Conservation (phyloP, 2,797 vertebrate genomes). For the Rhincodon typus region DNA sequence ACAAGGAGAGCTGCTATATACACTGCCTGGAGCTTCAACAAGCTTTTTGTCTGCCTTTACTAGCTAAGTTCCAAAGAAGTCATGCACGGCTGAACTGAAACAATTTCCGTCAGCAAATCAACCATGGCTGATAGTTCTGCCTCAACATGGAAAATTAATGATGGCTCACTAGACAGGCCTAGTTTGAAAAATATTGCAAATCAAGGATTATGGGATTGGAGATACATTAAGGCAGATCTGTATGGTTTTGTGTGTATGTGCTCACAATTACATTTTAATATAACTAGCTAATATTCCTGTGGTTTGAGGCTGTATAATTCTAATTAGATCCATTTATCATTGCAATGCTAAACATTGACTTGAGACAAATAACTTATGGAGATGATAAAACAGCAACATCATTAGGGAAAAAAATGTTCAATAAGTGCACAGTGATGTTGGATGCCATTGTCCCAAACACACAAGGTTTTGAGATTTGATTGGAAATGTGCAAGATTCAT, state of each 20-base stretch:
- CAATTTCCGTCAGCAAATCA: not conserved
- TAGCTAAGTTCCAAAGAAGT: not conserved
- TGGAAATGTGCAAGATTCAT: not conserved
- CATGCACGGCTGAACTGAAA: conserved; percentile 1
- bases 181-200: not conserved
- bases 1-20: not conserved
- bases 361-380: too few relatives aligned
- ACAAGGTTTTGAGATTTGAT: not conserved
- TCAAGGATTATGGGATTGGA: not conserved
- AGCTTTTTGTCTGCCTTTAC: not conserved
- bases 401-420: conserved; percentile 8
- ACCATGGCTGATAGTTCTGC: not conserved
- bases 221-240: not conserved
- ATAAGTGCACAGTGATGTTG: not conserved
- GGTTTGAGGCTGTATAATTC: not conserved
- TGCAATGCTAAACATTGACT: not conserved
- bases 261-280: not conserved
- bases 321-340: conserved; percentile 29
- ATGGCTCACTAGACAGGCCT: not conserved
- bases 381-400: too few relatives aligned
- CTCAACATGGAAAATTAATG: not conserved
- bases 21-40: not conserved
- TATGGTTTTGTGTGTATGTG: not conserved
- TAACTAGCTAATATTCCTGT: not conserved
- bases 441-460: not conserved